Base-by-base conservation (phyloP, 2,888 invertebrate species). In the Dryococelus australis region DNA sequence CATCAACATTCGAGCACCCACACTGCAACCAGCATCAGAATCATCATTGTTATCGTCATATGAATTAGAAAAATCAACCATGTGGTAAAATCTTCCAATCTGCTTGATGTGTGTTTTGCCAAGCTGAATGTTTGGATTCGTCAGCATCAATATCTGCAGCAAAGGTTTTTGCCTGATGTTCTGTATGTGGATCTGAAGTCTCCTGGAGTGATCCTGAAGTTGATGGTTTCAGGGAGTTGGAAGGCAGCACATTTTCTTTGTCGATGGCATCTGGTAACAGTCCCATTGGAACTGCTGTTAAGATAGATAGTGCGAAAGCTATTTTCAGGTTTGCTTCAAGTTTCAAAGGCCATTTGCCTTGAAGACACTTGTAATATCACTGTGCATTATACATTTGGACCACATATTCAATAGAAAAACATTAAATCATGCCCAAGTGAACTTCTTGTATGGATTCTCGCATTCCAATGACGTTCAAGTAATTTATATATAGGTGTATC, bases 341-440 rank as follows among this genome's bases (percentile, higher is more conserved):
- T 20, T 80, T n/a, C 13, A 80, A 80, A 27, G 80, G 80, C 12
- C 12, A 80, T 26, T 80, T 80, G 80, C 80, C 28, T 28, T n/a
- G 80, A 80, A 80, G 26, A 13, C 80, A 80, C 80, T 80, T 8
- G 35, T 35, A 35, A 80, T 80, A n/a, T 80, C 24, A 10, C 16
- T 47, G 26, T 80, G 80, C 27, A 28, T 80, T 26, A 80, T 80
- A 80, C n/a, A 80, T 28, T 80, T 80, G 26, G 80, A 80, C 35
- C 83, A 83, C 35, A 83, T 13, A 90, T 26, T 91, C 91, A 88
- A 90, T 85, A 90, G 89, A 81, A 90, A 88, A 28, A 9, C 51
- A 65, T 88, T 87, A 89, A 90, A 90, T 83, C 87, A 43, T 78
- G 87, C 83, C 88, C 90, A 89, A 24, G 79, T 89, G 5, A 90